Base-by-base conservation (phyloP, 2,797 vertebrate species). In the Microctenopoma lineatum region DNA sequence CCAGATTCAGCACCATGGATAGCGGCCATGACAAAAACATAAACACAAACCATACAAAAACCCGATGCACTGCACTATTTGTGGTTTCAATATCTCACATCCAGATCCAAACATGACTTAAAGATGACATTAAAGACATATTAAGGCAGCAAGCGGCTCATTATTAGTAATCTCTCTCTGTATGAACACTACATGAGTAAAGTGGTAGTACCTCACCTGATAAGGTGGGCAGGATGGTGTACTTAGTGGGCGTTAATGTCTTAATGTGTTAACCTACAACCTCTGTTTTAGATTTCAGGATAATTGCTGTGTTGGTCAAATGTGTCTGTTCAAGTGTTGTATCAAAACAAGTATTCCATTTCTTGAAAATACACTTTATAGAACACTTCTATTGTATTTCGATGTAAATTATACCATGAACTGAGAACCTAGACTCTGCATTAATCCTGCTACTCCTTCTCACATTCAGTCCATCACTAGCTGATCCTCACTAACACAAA, bases 401-500 rank as follows among this genome's bases (percentile, higher is more conserved):
- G 13, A 14, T 39, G 8, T 13, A 5, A 63, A 38, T 41, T 3
- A 41, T 25, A 34, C 9, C 11, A 9, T 25, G 3, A 42, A 26
- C 1, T 48, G 18, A 61, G 27, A 45, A 55, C 53, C 50, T 46
- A 9, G 5, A 62, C 48, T 72, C n/a, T 46, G 0, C 32, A 55
- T 72, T 11, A 59, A 63, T 62, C 21, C 58, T 21, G 3, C 56
- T 55, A 25, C 42, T 50, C 41, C 48, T 72, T 67, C 5, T 1
- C 27, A 42, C 63, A 59, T 59, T 15, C 47, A 65, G 21, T 63
- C 42, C 55, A 55, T 64, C 62, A n/a, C 14, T 47, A 65, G 29
- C 45, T 53, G 44, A 60, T 65, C 60, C 55, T 47, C 58, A 46
- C 67, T 61, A 78, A 84, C 34, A 36, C 79, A 59, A 80, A 68